phyloP scores from a whole-genome alignment of 2,113 vertebrate genomes.

The Mus spicilegus region DNA sequence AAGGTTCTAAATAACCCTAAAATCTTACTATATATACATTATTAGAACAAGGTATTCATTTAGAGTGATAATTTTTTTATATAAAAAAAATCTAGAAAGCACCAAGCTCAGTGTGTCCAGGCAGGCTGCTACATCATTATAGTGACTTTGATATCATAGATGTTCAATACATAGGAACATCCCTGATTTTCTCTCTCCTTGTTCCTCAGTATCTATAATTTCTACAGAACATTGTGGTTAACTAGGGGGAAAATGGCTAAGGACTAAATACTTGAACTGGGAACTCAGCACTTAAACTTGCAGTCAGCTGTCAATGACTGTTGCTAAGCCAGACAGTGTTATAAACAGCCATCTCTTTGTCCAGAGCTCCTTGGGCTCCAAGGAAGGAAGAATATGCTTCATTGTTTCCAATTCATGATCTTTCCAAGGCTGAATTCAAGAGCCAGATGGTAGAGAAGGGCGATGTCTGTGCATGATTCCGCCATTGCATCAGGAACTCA shows the following conservation, averaged over 20 bases:
- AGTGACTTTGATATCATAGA: background rate
- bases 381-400: background rate
- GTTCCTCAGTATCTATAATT: constrained; percentile 30
- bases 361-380: background rate
- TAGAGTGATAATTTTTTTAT: background rate
- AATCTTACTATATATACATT: constrained; percentile 24
- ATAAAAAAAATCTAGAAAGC: background rate
- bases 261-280: constrained; percentile 33
- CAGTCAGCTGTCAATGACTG: background rate
- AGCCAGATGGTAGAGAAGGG: background rate
- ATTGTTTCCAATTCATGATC: background rate
- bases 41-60: background rate
- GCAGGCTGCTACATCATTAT: background rate
- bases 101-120: background rate
- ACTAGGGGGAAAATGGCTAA: constrained; percentile 4
- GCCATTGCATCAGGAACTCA: background rate
- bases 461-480: background rate
- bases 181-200: background rate
- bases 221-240: background rate
- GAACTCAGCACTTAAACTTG: background rate
- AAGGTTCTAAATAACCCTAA: background rate
- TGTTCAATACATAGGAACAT: background rate
- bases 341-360: background rate
- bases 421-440: background rate
- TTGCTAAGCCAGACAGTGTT: background rate